Evolutionary conservation across 2,797 vertebrate genomes (phyloP), one percentile per base, ranked within the genome.

Genomic region (Syngnathus rostellatus): DNA sequence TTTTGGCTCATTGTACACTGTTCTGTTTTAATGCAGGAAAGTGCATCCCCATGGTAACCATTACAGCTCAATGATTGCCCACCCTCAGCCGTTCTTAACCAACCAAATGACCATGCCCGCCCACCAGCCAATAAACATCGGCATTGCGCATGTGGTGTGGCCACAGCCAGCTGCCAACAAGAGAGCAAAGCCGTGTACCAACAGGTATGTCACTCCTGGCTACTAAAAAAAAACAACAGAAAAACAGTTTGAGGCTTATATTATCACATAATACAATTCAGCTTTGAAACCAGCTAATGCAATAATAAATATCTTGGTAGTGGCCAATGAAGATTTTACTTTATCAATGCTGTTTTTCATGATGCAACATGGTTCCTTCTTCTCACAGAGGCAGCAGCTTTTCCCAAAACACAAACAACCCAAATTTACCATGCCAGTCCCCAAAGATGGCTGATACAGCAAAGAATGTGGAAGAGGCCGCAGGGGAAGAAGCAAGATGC

Each of bases 141-240:
- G 97, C 84, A 97, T 99, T 76, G 95, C 97, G 87, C 97, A 97
- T 48, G 94, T 98, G 66, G 92, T 99, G 81, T 99, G 97, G 97
- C 95, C 96, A 65, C 97, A 98, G 84, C 94, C 91, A 74, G 90
- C 94, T 75, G 88, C 93, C 80, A 92, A 92, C 83, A 98, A 97
- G 88, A 93, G 94, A 88, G 93, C 92, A 77, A 97, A 93, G 86
- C 90, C 92, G 66, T 95, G 94, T 87, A 89, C 90, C 73, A 98
- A 95, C 92, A 98, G 97, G 96, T 98, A 68, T 46, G 86, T 81
- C 9, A 10, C 31, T 31, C 31, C 31, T 31, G 31, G 31, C 31
- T 31, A 31, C 31, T 31, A 31, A 31, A 31, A 31, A 31, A 31
- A 31, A 31, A 31, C 31, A 31, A 31, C 31, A 31, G 31, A 31